Evolutionary conservation across 2,113 vertebrate genomes (phyloP).

Genomic region (cat (Felis catus)): DNA sequence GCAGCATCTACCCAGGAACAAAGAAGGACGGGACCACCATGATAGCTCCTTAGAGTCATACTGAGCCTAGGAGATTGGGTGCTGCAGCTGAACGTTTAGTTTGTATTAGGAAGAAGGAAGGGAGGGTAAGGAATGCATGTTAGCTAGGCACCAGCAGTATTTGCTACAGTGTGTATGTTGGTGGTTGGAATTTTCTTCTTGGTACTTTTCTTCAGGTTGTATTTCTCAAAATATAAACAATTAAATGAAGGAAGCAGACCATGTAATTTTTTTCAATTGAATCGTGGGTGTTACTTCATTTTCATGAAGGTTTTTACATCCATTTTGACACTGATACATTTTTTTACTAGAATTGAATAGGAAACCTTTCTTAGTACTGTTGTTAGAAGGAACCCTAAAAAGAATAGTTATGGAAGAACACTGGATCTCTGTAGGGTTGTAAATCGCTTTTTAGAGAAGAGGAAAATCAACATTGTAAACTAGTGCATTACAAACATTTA

Average conservation of each 20-base stretch:
- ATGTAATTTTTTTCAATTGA: background rate
- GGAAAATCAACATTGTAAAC: background rate
- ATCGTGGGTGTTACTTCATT: background rate
- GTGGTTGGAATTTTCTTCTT: background rate
- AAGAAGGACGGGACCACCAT: background rate
- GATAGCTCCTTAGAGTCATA: background rate
- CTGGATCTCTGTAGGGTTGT: background rate
- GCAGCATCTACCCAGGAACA: background rate
- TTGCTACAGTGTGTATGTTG: background rate
- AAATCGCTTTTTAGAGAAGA: background rate
- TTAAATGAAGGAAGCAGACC: background rate
- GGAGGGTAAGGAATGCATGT: background rate
- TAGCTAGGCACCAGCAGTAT: background rate
- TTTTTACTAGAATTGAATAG: background rate
- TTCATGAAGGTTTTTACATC: background rate
- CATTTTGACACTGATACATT: background rate
- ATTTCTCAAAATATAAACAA: constrained; percentile 18
- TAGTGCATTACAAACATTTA: background rate
- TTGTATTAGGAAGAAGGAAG: background rate
- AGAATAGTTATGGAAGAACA: background rate
- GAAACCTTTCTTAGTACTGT: background rate
- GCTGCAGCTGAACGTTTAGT: background rate
- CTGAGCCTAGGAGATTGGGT: background rate
- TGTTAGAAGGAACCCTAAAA: background rate
- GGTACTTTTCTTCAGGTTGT: constrained; percentile 1